phyloP scores from a whole-genome alignment of 2,888 invertebrate genomes.

The Pediacus dermestoides region DNA sequence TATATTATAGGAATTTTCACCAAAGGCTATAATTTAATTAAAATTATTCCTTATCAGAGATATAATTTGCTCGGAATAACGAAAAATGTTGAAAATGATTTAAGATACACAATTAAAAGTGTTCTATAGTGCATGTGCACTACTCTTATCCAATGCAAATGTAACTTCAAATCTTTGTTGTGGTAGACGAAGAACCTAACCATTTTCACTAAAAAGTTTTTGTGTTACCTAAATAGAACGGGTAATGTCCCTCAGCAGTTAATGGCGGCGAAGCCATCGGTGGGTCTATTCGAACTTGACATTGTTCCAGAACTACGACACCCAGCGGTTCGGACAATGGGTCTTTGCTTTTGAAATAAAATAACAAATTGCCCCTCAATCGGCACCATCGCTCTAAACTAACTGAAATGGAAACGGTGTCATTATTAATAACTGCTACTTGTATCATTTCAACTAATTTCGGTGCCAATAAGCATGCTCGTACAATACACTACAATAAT shows the following conservation, averaged over 20 bases:
- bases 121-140: too few species aligned
- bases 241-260: conserved; percentile 70
- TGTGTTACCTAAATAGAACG: conserved; percentile 72
- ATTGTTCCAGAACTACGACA: conserved; percentile 84
- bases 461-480: too few species aligned
- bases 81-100: conserved; percentile 19
- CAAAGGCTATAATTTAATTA: too few species aligned
- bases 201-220: too few species aligned
- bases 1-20: too few species aligned
- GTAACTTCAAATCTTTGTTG: too few species aligned
- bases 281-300: conserved; percentile 68
- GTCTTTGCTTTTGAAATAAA: conserved; percentile 88
- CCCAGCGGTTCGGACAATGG: conserved; percentile 85
- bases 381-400: conserved; percentile 85
- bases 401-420: conserved; percentile 61
- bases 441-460: too few species aligned
- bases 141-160: too few species aligned
- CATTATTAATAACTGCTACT: too few species aligned
- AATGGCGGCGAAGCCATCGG: conserved; percentile 56
- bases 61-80: background rate
- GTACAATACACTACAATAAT: too few species aligned
- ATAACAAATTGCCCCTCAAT: conserved; percentile 86
- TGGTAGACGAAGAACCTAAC: too few species aligned
- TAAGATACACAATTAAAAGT: conserved; percentile 4
- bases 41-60: too few species aligned